These are phyloP conservation scores for Sphecodes monilicornis DNA, from an alignment of 2,888 invertebrate genomes.

Conservation along the genomic window DNA sequence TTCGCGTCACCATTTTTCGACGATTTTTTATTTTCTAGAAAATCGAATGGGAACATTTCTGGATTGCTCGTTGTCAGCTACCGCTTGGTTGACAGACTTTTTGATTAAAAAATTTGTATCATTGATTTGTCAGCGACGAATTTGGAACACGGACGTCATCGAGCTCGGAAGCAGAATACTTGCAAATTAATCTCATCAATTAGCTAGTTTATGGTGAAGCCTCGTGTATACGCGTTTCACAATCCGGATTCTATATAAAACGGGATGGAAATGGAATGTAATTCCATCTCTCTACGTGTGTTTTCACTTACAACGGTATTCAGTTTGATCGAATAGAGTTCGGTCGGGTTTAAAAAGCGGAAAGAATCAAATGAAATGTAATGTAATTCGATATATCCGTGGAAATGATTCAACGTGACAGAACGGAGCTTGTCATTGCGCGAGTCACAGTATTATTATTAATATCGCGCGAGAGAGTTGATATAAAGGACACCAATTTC, in stretches of 20 bases:
- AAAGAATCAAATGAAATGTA: neutral
- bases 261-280: neutral
- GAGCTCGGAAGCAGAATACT: neutral
- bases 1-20: too few species aligned
- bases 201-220: neutral
- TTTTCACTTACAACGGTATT: neutral
- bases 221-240: neutral
- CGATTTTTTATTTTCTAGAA: neutral
- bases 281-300: neutral
- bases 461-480: neutral
- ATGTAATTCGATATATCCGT: neutral
- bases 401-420: neutral
- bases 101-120: neutral
- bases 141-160: neutral
- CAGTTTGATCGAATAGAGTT: too few species aligned
- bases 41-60: neutral
- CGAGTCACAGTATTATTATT: neutral
- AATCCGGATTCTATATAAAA: neutral
- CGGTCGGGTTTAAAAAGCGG: neutral
- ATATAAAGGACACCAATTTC: neutral
- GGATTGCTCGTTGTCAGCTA: neutral
- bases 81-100: neutral
- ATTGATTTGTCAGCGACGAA: neutral
- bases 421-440: neutral
- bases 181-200: neutral